These are phyloP conservation scores for Atherix ibis DNA, from an alignment of 2,888 invertebrate species.

Conservation along the genomic window DNA sequence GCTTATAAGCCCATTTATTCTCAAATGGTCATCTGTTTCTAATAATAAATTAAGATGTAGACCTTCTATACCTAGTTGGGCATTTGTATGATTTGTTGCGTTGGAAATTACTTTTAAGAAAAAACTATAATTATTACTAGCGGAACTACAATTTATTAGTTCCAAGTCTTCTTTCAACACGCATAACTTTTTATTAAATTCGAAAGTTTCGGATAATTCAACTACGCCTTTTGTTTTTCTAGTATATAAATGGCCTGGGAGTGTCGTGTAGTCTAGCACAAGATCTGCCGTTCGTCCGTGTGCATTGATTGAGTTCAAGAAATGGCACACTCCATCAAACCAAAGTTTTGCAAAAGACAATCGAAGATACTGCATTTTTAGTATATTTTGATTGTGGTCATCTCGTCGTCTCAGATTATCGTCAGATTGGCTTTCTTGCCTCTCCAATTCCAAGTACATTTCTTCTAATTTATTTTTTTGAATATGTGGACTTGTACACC, in stretches of 20 bases:
- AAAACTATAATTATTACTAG: conserved; percentile 15
- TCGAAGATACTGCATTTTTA: conserved; percentile 11
- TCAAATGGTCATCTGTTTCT: neutral
- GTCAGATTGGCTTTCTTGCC: neutral
- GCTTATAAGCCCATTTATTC: conserved; percentile 10
- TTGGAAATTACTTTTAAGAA: conserved; percentile 19
- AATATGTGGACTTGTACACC: conserved; percentile 4
- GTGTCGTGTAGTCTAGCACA: too few relatives aligned
- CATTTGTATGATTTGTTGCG: conserved; percentile 15
- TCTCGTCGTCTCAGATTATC: neutral
- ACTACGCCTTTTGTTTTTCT: conserved; percentile 5
- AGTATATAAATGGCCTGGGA: neutral
- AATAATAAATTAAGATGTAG: conserved; percentile 6
- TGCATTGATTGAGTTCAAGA: conserved; percentile 8
- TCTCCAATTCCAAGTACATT: conserved; percentile 5
- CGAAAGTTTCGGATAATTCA: conserved; percentile 12
- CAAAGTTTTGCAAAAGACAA: conserved; percentile 12
- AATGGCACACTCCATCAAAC: too few relatives aligned
- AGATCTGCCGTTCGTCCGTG: too few relatives aligned
- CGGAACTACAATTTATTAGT: conserved; percentile 17
- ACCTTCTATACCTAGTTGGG: conserved; percentile 5
- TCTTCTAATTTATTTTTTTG: conserved; percentile 7
- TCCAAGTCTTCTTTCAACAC: conserved; percentile 18
- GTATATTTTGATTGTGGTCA: too few relatives aligned
- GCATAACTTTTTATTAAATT: conserved; percentile 16